Conservation (phyloP, 2,888 invertebrate genomes). For the Pteria penguin region DNA sequence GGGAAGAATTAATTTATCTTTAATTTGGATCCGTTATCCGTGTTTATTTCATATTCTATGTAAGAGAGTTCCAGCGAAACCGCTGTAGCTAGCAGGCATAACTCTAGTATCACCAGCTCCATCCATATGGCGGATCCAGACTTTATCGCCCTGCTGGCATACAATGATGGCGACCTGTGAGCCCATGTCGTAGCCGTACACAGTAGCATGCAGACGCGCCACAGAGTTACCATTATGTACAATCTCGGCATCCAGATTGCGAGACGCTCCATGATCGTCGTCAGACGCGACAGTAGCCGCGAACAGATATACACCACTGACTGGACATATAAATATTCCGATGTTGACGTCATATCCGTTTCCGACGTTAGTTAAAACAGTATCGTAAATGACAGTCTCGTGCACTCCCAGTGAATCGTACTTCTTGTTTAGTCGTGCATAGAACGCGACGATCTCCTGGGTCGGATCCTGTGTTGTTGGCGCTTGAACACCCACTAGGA, state of each 20-base stretch:
- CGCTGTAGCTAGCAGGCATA: constrained; percentile 17
- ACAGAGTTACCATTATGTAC: constrained; percentile 3
- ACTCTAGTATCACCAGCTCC: constrained; percentile 1
- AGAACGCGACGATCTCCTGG: too few relatives aligned
- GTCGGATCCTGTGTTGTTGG: too few relatives aligned
- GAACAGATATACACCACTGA: constrained; percentile 23
- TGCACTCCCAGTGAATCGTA: neutral
- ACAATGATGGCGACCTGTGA: constrained; percentile 15
- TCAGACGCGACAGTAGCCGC: constrained; percentile 21
- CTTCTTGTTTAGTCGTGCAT: constrained; percentile 1
- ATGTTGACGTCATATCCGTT: constrained; percentile 7
- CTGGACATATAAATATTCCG: constrained; percentile 20
- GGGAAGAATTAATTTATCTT: too few relatives aligned
- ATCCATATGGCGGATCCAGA: constrained; percentile 26
- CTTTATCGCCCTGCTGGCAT: constrained; percentile 13
- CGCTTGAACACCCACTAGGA: too few relatives aligned
- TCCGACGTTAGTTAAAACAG: constrained; percentile 20
- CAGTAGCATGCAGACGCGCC: constrained; percentile 19
- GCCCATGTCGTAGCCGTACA: constrained; percentile 21
- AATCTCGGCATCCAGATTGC: constrained; percentile 24
- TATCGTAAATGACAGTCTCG: constrained; percentile 16
- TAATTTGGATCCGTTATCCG: too few relatives aligned
- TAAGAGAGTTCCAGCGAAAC: constrained; percentile 12
- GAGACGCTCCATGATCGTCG: neutral
- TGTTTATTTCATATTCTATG: neutral